These are phyloP conservation scores for Griposia aprilina DNA, from an alignment of 2,888 invertebrate species.

Conservation along the genomic window DNA sequence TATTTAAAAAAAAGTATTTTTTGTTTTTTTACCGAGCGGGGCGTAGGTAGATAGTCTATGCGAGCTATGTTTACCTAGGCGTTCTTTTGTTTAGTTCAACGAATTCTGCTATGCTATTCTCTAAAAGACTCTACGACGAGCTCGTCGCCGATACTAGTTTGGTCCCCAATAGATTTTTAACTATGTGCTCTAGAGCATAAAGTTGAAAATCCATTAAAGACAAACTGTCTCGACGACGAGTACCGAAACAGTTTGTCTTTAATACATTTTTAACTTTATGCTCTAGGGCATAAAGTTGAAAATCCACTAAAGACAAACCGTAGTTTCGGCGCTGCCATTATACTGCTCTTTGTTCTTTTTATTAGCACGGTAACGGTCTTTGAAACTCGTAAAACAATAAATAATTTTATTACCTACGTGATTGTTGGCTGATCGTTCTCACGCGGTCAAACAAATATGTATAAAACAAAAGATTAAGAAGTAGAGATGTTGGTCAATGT, in stretches of 20 bases:
- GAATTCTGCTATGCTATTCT: conserved; percentile 12
- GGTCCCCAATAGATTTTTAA: conserved; percentile 9
- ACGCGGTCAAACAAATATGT: no score
- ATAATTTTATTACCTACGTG: no score
- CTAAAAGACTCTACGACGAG: conserved; percentile 4
- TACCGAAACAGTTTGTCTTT: neutral
- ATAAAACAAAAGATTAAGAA: no score
- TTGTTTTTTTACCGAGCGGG: neutral
- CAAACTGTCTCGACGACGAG: conserved; percentile 48
- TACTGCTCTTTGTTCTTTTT: no score
- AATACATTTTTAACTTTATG: conserved; percentile 1
- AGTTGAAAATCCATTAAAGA: conserved; percentile 54
- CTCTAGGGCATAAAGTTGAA: conserved; percentile 54
- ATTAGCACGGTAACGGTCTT: no score
- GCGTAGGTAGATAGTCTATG: no score
- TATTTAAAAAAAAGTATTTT: neutral
- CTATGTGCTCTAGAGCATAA: conserved; percentile 44
- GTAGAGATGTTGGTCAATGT: no score
- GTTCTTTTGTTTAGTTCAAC: conserved; percentile 5
- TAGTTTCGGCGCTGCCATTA: neutral
- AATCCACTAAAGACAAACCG: conserved; percentile 59
- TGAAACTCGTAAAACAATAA: no score
- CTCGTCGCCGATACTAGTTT: conserved; percentile 10
- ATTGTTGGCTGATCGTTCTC: no score
- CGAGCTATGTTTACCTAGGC: no score